Evolutionary conservation across 2,113 vertebrate genomes (phyloP), one percentile per base, ranked within the genome.

Genomic region (Leptosomus discolor): DNA sequence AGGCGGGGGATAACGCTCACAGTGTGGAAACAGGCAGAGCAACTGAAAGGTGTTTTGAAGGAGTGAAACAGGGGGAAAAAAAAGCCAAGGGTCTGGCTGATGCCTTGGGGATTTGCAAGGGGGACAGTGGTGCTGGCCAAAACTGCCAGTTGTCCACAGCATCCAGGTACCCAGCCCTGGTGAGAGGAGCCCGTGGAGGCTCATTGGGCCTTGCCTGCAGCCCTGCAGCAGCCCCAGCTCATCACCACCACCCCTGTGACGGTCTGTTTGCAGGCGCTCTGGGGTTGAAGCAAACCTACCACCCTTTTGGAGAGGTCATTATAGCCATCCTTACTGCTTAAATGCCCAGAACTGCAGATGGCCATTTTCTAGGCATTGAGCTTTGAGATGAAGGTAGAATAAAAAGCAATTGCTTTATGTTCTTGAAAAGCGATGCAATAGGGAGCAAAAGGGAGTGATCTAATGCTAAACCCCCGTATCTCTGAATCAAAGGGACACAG

Each of bases 161-260:
- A 80, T 5, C 36, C 26, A 37, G 14, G 13, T 34, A 57, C 8
- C n/a, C 80, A 84, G 80, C 15, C 24, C 7, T 7, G 26, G 18
- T 48, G 26, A 92, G 20, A 68, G 20, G 3, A 82, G 41, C 29
- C 21, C 4, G 0, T 0, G 6, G 37, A 56, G 41, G 36, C 17
- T 67, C 1, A 0, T 0, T 34, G 77, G 34, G 17, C 73, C 60
- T 54, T 58, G n/a, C 7, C 17, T 9, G 60, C 50, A 77, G 50
- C 50, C 15, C 20, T 7, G 2, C 3, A 8, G n/a, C 74, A 60
- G 53, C 20, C 16, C 30, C 4, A 1, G 43, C 37, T 86, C 4
- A 0, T 3, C 23, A 20, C 30, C 16, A 23, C 34, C 5, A 2
- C 2, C 32, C 18, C 16, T 6, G 4, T 4, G 30, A 56, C 0